phyloP scores from a whole-genome alignment of 2,113 vertebrate genomes.

The Dissostichus mawsoni region DNA sequence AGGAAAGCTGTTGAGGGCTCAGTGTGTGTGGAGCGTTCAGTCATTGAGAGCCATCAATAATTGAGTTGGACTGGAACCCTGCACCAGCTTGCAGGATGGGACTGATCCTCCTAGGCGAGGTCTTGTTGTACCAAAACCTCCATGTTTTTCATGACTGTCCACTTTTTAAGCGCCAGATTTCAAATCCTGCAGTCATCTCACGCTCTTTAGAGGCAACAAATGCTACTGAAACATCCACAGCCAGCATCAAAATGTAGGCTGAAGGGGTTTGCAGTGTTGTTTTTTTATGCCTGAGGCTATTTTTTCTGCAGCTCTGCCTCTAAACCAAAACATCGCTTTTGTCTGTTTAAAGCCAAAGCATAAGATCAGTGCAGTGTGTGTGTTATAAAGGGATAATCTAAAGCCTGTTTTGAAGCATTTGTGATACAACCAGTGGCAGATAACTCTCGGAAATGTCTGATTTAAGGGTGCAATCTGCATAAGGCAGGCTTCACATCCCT shows the following conservation, averaged over 20 bases:
- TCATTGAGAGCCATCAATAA: constrained; percentile 80
- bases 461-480: background rate
- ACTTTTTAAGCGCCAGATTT: constrained; percentile 3
- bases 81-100: constrained; percentile 55
- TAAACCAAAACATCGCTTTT: constrained; percentile 37
- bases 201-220: constrained; percentile 22
- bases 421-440: background rate
- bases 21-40: constrained; percentile 51
- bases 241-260: constrained; percentile 1
- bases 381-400: background rate
- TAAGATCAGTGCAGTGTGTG: constrained; percentile 30
- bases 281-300: background rate
- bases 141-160: constrained; percentile 14
- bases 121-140: constrained; percentile 23
- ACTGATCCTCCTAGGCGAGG: constrained; percentile 42
- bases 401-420: background rate
- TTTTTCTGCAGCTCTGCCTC: constrained; percentile 31
- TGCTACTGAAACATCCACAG: constrained; percentile 20
- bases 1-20: constrained; percentile 64
- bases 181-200: constrained; percentile 6
- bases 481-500: background rate
- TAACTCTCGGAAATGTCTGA: background rate
- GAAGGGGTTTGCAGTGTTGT: constrained; percentile 6
- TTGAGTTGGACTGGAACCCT: constrained; percentile 76
- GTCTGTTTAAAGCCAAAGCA: constrained; percentile 28